A percentile compares a stretch with the other conserved stretches of the same genome.
Conservation (phyloP, 2,797 vertebrate genomes). For the Neosalanx taihuensis region DNA sequence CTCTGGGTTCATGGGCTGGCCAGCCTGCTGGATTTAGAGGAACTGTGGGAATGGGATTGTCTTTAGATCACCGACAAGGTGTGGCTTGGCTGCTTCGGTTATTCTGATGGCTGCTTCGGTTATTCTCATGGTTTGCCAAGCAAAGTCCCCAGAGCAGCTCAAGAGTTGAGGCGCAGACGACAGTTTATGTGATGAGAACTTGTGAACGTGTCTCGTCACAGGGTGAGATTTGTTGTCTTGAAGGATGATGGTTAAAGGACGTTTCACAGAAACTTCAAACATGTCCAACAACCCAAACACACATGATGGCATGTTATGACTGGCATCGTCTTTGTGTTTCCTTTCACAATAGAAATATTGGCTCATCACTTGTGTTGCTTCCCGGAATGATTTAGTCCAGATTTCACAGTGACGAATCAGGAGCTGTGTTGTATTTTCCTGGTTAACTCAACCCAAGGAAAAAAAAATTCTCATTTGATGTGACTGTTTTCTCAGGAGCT, state of each 20-base stretch:
- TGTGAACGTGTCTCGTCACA: too few relatives aligned
- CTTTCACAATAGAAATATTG: slow-evolving; percentile 11
- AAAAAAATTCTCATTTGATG: too few relatives aligned
- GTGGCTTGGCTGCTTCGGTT: slow-evolving; percentile 26
- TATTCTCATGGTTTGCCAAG: too few relatives aligned
- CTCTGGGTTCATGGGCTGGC: slow-evolving; percentile 43
- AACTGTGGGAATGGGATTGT: slow-evolving; percentile 43
- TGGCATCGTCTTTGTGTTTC: background rate
- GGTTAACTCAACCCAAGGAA: background rate
- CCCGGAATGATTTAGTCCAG: slow-evolving; percentile 9
- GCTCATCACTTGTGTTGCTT: slow-evolving; percentile 1
- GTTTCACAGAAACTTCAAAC: background rate
- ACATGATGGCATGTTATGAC: background rate
- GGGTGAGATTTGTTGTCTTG: too few relatives aligned
- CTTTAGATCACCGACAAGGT: slow-evolving; percentile 50
- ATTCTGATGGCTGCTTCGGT: slow-evolving; percentile 9
- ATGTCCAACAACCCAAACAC: background rate
- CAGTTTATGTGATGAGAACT: too few relatives aligned
- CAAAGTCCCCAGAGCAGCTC: background rate
- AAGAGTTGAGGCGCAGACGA: background rate
- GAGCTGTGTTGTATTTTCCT: background rate
- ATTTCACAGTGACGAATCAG: slow-evolving; percentile 11
- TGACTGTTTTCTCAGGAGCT: too few relatives aligned
- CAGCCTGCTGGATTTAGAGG: slow-evolving; percentile 43
- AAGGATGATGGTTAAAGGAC: too few relatives aligned